A percentile compares a stretch with the other conserved stretches of the same genome.
Evolutionary conservation across 2,797 vertebrate genomes (phyloP).

Genomic region (Malurus leucopterus): DNA sequence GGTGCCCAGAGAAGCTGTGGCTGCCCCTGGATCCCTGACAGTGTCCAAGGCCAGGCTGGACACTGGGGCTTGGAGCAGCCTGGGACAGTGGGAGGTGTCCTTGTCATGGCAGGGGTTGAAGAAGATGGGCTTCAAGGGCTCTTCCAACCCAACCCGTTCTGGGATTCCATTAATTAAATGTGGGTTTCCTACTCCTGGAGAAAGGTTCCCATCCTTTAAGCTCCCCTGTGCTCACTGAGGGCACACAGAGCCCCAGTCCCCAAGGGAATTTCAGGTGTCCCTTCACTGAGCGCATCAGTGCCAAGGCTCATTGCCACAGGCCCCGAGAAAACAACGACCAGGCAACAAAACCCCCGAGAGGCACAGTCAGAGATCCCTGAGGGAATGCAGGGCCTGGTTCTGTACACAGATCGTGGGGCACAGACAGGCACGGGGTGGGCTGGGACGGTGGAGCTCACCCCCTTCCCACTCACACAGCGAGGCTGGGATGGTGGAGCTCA

Average conservation of each 20-base stretch:
- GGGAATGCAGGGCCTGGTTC: too few species aligned
- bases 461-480: too few species aligned
- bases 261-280: not conserved
- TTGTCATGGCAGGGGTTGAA: not conserved
- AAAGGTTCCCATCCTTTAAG: not conserved
- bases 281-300: not conserved
- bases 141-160: not conserved
- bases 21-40: not conserved
- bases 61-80: fast-evolving
- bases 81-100: fast-evolving
- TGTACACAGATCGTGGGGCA: fast-evolving
- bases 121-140: not conserved
- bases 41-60: fast-evolving
- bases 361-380: not conserved
- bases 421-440: fast-evolving
- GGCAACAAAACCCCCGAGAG: fast-evolving
- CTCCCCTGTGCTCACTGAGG: not conserved
- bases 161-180: not conserved
- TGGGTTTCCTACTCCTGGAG: not conserved
- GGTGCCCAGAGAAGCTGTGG: not conserved
- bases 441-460: not conserved
- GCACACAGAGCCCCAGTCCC: not conserved
- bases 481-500: too few species aligned
- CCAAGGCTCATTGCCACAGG: not conserved
- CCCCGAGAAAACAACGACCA: not conserved